phyloP scores from a whole-genome alignment of 92 coral and sea anemone species.

The Pocillopora meandrina region DNA sequence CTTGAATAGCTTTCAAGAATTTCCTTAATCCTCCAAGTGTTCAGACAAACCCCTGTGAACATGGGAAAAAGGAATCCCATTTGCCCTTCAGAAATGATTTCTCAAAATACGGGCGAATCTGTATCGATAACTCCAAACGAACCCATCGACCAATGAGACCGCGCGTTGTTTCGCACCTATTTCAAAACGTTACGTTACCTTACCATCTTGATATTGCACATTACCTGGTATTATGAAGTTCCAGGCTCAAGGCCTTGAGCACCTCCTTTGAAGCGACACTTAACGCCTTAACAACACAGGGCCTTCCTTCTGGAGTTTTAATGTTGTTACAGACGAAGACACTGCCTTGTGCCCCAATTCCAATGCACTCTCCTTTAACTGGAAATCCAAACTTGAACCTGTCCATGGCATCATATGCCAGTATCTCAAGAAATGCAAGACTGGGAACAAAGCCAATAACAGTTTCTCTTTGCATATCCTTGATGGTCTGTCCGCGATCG shows the following conservation, averaged over 20 bases:
- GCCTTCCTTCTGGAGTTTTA: conserved; percentile 58
- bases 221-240: conserved; percentile 71
- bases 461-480: conserved; percentile 52
- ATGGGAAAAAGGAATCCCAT: too few relatives aligned
- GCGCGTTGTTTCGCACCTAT: too few relatives aligned
- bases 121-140: too few relatives aligned
- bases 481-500: conserved; percentile 53
- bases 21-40: too few relatives aligned
- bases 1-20: too few relatives aligned
- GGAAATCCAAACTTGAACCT: conserved; percentile 57
- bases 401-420: conserved; percentile 59
- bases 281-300: conserved; percentile 72
- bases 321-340: conserved; percentile 65
- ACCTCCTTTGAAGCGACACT: conserved; percentile 43
- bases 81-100: too few relatives aligned
- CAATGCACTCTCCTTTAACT: conserved; percentile 55
- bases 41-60: too few relatives aligned
- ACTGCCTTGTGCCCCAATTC: conserved; percentile 67
- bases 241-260: conserved; percentile 72
- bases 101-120: too few relatives aligned
- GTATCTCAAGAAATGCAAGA: conserved; percentile 72
- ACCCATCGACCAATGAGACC: too few relatives aligned
- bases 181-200: too few relatives aligned
- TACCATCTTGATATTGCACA: too few relatives aligned
- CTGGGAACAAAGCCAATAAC: conserved; percentile 56